Conservation (phyloP, 2,113 vertebrate species). For the Oncorhynchus gorbuscha region DNA sequence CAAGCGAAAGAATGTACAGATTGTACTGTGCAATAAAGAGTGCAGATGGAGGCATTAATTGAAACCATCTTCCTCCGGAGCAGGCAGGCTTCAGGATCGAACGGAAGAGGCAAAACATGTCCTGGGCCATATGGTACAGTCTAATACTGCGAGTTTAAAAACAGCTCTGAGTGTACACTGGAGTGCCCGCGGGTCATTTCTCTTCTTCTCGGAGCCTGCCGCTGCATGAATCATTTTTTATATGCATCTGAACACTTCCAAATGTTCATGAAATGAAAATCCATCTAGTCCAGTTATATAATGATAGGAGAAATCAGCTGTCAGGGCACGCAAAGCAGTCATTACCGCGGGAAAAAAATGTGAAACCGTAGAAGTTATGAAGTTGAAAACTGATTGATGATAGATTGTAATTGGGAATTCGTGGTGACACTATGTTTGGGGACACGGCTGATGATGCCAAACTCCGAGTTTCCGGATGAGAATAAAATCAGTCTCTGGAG, state of each 20-base stretch:
- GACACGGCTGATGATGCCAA: constrained; percentile 24
- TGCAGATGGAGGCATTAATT: constrained; percentile 67
- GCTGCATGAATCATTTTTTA: constrained; percentile 47
- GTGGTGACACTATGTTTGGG: constrained; percentile 26
- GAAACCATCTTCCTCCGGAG: constrained; percentile 66
- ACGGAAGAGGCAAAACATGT: constrained; percentile 46
- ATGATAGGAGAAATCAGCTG: constrained; percentile 41
- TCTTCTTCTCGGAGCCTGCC: constrained; percentile 30
- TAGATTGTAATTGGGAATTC: constrained; percentile 1
- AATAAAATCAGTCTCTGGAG: constrained; percentile 10
- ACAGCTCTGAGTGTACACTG: constrained; percentile 55
- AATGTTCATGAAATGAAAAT: constrained; percentile 56
- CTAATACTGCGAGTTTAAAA: constrained; percentile 60
- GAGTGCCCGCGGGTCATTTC: constrained; percentile 53
- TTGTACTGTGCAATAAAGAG: constrained; percentile 65
- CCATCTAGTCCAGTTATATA: constrained; percentile 45
- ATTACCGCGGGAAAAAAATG: constrained; percentile 14
- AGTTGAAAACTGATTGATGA: constrained; percentile 18
- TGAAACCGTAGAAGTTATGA: constrained; percentile 7
- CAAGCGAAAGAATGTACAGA: constrained; percentile 56
- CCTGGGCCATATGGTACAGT: constrained; percentile 59
- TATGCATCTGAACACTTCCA: constrained; percentile 54
- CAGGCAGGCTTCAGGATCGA: constrained; percentile 49
- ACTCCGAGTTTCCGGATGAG: constrained; percentile 11
- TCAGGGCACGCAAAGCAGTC: constrained; percentile 21